A percentile compares a stretch with the other conserved stretches of the same genome.
phyloP scores from a whole-genome alignment of 2,113 vertebrate genomes.

The Orcinus orca region DNA sequence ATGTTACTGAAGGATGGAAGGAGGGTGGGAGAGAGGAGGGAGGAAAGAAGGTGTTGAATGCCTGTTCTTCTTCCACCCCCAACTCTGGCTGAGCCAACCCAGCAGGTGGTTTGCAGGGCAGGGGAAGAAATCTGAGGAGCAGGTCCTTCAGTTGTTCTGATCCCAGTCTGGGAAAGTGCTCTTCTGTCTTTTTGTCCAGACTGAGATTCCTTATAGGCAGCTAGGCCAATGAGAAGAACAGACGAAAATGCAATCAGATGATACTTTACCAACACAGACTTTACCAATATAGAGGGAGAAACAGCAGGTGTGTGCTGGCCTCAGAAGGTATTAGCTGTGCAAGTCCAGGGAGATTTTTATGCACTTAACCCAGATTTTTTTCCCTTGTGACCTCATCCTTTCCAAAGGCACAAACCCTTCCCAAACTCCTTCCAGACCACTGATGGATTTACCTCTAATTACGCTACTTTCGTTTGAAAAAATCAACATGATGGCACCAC shows the following conservation, averaged over 20 bases:
- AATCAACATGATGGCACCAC: neutral
- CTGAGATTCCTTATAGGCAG: neutral
- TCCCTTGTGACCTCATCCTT: neutral
- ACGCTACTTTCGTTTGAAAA: neutral
- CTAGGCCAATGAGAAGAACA: neutral
- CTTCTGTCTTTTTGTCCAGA: neutral
- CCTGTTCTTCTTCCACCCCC: neutral
- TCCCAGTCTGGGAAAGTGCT: neutral
- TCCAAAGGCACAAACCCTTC: neutral
- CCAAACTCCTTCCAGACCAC: neutral
- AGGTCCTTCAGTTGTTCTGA: neutral
- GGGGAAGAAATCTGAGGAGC: neutral
- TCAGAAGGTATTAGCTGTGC: neutral
- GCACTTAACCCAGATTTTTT: neutral
- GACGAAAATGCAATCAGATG: neutral
- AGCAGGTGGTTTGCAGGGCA: neutral
- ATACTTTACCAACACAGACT: neutral
- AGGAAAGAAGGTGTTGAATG: neutral
- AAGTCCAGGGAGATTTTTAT: neutral
- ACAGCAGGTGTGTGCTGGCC: neutral
- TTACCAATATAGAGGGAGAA: neutral
- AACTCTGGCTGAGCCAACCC: neutral
- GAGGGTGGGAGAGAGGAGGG: neutral
- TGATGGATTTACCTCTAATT: neutral
- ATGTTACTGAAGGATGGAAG: neutral